Evolutionary conservation across 2,113 vertebrate species (phyloP).

Genomic region (Hypocryptadius cinnamomeus): DNA sequence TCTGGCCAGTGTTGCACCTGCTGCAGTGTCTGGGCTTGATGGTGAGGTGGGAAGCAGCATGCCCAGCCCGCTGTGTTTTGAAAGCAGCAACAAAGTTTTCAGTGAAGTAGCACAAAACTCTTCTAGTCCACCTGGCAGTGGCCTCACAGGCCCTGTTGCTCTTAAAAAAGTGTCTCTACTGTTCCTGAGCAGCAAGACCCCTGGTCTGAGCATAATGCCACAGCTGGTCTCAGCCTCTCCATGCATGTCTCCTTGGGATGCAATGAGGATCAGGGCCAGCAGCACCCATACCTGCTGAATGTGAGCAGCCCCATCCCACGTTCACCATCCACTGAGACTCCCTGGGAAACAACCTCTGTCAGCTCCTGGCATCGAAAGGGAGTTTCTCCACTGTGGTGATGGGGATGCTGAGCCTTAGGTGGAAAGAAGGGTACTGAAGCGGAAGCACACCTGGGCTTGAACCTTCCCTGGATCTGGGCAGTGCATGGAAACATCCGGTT

Average conservation of each 20-base stretch:
- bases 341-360: not conserved
- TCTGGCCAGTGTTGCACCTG: not conserved
- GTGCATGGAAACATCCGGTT: not conserved
- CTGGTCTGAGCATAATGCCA: fast-evolving
- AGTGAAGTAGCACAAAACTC: not conserved
- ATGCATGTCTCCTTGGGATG: fast-evolving
- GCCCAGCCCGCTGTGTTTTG: not conserved
- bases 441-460: not conserved
- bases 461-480: not conserved
- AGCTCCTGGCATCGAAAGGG: not conserved
- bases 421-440: not conserved
- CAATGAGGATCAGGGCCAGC: not conserved
- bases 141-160: not conserved
- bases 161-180: not conserved
- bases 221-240: not conserved
- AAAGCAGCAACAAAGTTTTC: not conserved
- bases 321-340: not conserved
- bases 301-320: fast-evolving
- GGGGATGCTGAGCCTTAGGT: not conserved
- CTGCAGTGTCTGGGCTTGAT: not conserved
- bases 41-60: fast-evolving
- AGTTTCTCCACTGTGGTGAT: fast-evolving
- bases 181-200: not conserved
- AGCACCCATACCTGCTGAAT: fast-evolving
- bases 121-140: fast-evolving